Evolutionary conservation across 2,888 invertebrate genomes (phyloP), one percentile per base, ranked within the genome.

Genomic region (Drosophila emarginata): DNA sequence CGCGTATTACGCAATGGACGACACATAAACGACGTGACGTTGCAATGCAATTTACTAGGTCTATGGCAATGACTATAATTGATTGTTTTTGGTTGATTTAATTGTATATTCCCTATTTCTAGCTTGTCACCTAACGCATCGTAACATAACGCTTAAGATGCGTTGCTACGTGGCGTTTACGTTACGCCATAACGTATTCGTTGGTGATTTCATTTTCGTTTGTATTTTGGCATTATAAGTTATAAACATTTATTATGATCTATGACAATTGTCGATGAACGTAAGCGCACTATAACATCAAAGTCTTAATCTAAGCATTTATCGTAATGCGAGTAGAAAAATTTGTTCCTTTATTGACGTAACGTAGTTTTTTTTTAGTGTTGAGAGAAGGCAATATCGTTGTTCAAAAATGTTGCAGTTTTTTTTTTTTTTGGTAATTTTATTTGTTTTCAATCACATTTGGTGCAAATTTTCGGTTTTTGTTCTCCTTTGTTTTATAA

Each of bases 161-260:
- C 70, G 61, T 26, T 74, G 87, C 82, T 88, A 80, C 79, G 83
- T 88, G 70, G 74, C 81, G 75, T 69, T 77, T 9, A 81, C 82
- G 82, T 78, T 64, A 53, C 73, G 74, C 77, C 56, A 67, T 78
- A 79, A 77, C 84, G 89, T 88, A 67, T 87, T 81, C 75, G 82
- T 79, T 71, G 86, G 86, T 77, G 89, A 83, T 89, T 90, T 90
- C 89, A 89, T 91, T 89, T 90, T 90, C 76, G 89, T 88, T 84
- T 89, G 89, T 56, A 90, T 87, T 82, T 87, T 90, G 79, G 80
- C 84, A 80, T 83, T 90, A 73, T 87, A 85, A 79, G 82, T 82
- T 80, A 87, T 81, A 84, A 81, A 86, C 91, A 91, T 91, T 89
- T 90, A 91, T 79, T 80, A 66, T 79, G 77, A 65, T 83, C 77